These are phyloP conservation scores for Leptonema lineaticorne DNA, from an alignment of 1,140 invertebrate genomes.

Conservation along the genomic window DNA sequence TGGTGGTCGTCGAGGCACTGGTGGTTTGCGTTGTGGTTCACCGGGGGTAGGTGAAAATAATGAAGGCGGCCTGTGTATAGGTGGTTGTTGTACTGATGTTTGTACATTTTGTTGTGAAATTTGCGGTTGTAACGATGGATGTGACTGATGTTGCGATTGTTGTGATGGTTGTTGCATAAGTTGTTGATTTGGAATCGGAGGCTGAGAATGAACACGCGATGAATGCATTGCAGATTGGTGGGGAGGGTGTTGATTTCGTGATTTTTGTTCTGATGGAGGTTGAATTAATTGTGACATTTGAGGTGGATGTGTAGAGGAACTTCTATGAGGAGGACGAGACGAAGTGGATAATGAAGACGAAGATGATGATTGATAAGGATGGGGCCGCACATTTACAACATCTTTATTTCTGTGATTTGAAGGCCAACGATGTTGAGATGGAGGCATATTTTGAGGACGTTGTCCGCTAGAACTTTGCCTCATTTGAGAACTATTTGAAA, in stretches of 20 bases:
- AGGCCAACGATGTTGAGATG: conserved; percentile 22
- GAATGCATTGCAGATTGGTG: conserved; percentile 26
- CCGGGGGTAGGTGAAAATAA: conserved; percentile 32
- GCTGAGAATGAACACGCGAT: conserved; percentile 27
- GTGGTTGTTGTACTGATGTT: conserved; percentile 35
- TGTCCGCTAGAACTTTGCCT: conserved; percentile 6
- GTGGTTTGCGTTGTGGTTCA: conserved; percentile 39
- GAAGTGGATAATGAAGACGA: conserved; percentile 6
- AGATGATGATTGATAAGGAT: conserved; percentile 18
- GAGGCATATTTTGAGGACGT: conserved; percentile 15
- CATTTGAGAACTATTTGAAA: not conserved
- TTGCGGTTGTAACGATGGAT: conserved; percentile 43
- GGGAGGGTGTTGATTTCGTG: conserved; percentile 3
- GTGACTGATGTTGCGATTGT: conserved; percentile 27
- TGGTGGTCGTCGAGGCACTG: conserved; percentile 30
- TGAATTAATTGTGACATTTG: not conserved
- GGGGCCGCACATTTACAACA: not conserved
- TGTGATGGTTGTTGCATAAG: not conserved
- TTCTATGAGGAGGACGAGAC: conserved; percentile 10
- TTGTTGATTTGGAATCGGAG: conserved; percentile 45
- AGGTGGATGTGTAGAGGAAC: not conserved
- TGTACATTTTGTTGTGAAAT: conserved; percentile 40
- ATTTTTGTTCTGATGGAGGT: conserved; percentile 10
- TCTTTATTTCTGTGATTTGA: conserved; percentile 21
- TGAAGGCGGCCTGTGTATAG: conserved; percentile 32